Base-by-base conservation (phyloP, 1,140 invertebrate genomes). In the Gonatopus flavifemur region DNA sequence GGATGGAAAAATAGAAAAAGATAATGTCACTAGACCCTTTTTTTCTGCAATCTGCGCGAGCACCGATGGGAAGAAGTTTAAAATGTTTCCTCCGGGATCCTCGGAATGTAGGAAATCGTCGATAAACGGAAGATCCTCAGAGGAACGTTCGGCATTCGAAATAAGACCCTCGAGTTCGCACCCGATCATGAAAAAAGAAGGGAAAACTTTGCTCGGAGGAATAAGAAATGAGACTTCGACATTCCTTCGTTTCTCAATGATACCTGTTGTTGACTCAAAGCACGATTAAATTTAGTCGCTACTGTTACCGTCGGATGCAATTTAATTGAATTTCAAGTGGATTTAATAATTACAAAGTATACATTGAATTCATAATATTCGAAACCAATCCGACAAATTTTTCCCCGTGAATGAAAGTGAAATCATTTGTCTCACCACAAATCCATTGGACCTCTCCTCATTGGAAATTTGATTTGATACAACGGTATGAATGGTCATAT, bases 121-220 rank as follows among this genome's bases (percentile, higher is more conserved):
- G 45, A 58, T 46, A 44, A 54, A 54, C 37, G 41, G 9, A 37
- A 57, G 31, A 44, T 46, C 38, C 38, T 28, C 18, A 18, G 25
- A 25, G 33, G 49, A 39, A 54, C 38, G 51, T 24, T 15, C 16
- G 51, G 50, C 36, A 59, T 58, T 59, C 16, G 57, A 47, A 54
- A 55, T 47, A 39, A 49, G 28, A 45, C 30, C 35, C 37, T 30
- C 22, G 50, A 52, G 43, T 59, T 32, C 35, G 10, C 18, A 18
- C 18, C 12, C 25, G 28, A 28, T 41, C 37, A n/a, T n/a, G 41
- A 20, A 10, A 21, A 2, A 3, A 36, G 7, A 12, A 30, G 39
- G 3, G 25, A 40, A 13, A 28, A 8, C 3, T 21, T 15, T 8
- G 19, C 22, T 16, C 6, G 22, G 25, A 37, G 16, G 41, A 31